Evolutionary conservation across 92 coral and sea anemone species (phyloP), one percentile per base, ranked within the genome.

Genomic region (Scolanthus callimorphus): DNA sequence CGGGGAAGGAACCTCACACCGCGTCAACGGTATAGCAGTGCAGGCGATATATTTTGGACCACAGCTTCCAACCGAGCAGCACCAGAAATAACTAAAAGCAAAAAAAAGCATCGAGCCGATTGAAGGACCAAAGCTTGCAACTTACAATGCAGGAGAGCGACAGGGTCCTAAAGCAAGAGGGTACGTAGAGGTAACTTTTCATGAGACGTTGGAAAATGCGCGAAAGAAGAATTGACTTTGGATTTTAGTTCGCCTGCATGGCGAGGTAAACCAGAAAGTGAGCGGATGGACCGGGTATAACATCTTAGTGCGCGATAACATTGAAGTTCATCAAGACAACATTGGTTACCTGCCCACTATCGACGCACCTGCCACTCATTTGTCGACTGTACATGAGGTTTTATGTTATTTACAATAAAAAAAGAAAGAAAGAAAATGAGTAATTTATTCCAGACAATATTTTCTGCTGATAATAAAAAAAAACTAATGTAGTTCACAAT

Each of bases 221-320:
- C n/a, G 58, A 67, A 62, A 73, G 65, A 81, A 54, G 63, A 80
- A 60, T 27, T 27, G 68, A 17, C 3, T 76, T 43, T 85, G 91
- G 83, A 59, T 74, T 31, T 50, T 81, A 39, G 81, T 54, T n/a
- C 30, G 87, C 9, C 77, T 80, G 27, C 77, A 74, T 73, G 81
- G 76, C 31, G 70, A 56, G 13, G 73, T 57, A 44, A 63, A 59
- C 11, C 87, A 75, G 68, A 62, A 27, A 27, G 30, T 80, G 28
- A 47, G 84, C 31, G 65, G 84, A 20, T 81, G 95, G 88, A 86
- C 88, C 20, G 85, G 85, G 11, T 86, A 76, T 49, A 82, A 82
- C 37, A 82, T 76, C 53, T 38, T 29, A 19, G 67, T 69, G 17
- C 77, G 73, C 2, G 57, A 69, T n/a, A n/a, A n/a, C n/a, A n/a